Base-by-base conservation (phyloP, 2,888 invertebrate species). In the Thalpophila matura region DNA sequence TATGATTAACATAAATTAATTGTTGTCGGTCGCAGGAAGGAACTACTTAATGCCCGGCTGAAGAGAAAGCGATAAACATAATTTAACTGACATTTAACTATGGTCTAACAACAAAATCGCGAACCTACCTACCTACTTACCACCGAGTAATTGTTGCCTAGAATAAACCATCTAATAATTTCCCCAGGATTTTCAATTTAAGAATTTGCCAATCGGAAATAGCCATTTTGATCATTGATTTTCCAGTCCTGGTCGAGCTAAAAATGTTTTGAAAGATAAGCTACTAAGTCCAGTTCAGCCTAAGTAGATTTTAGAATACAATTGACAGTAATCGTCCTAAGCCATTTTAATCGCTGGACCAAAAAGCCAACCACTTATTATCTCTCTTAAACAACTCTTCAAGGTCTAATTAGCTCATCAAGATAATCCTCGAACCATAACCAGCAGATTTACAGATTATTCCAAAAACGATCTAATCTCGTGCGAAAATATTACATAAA, bases 371-470 rank as follows among this genome's bases (percentile, higher is more conserved):
- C 0, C 4, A 10, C 14, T 33, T 26, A 40, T 42, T 12, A 53
- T 43, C 43, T 63, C 31, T 46, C 38, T 38, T 70, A 71, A 70
- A n/a, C 24, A 24, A 29, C 14, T 37, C 75, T 51, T 51, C 63
- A 75, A 51, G 68, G 70, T 69, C 70, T 37, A 31, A 46, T 69
- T 59, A 42, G 26, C 3, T 31, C 58, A 74, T 31, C 40, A 74
- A 27, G 46, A 37, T 33, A 38, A 60, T 47, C 70, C 7, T 37
- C 29, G 4, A 31, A 59, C 68, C 75, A 59, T 68, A 40, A 43
- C 68, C 18, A 46, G 22, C 31, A 18, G 0, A 40, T 42, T 74
- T 26, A 51, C 14, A 55, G 77, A 72, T 64, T 72, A 72, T 45
- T 43, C 77, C 51, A 72, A 77, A 77, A 64, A 43, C n/a, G 7